Conservation (phyloP, 2,113 vertebrate genomes). For the Psephotus haematonotus region DNA sequence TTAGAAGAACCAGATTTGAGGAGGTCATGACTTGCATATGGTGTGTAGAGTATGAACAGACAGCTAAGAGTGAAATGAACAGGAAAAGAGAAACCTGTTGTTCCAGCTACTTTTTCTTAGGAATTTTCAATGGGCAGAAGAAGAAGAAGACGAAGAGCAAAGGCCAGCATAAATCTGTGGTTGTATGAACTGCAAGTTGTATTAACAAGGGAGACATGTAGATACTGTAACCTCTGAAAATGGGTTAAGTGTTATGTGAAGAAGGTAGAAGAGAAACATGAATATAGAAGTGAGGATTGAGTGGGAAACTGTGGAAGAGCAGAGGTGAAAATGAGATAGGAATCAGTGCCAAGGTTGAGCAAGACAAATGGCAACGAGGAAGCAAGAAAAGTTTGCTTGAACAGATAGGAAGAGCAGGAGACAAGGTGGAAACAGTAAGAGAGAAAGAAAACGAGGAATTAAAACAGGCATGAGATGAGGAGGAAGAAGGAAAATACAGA, state of each 20-base stretch:
- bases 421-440: neutral
- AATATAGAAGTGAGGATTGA: neutral
- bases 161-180: neutral
- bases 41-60: neutral
- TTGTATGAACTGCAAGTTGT: neutral
- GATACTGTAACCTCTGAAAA: neutral
- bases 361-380: neutral
- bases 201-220: neutral
- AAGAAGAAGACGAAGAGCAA: neutral
- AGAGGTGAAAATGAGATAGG: neutral
- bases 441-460: neutral
- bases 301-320: neutral
- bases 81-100: neutral
- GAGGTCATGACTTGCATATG: neutral
- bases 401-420: neutral
- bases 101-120: neutral
- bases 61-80: neutral
- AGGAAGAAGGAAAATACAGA: neutral
- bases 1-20: neutral
- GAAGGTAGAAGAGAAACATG: neutral
- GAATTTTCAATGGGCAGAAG: neutral
- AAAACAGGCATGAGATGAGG: neutral
- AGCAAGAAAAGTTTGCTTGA: neutral
- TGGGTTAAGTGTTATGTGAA: neutral
- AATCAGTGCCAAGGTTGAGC: neutral